phyloP scores from a whole-genome alignment of 2,888 invertebrate species.

The Neoscelio sp. region DNA sequence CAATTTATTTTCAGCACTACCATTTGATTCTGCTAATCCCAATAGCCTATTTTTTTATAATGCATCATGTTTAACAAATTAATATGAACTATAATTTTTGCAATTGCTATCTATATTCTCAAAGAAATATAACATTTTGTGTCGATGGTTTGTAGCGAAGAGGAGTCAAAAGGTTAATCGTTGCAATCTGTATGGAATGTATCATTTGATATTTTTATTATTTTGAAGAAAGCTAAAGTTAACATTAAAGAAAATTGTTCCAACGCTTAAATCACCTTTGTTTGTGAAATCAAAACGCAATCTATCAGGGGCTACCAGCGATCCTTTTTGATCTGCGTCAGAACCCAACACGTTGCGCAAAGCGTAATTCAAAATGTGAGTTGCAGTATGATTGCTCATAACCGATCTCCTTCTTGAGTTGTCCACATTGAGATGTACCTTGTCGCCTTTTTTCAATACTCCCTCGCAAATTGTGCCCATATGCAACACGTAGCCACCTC shows the following conservation, averaged over 20 bases:
- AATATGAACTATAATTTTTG: no score
- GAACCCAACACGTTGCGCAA: slow-evolving; percentile 94
- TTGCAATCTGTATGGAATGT: no score
- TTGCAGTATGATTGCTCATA: slow-evolving; percentile 99
- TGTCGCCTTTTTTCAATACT: slow-evolving; percentile 92
- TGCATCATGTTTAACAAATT: no score
- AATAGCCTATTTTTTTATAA: no score
- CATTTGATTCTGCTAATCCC: no score
- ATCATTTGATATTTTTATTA: slow-evolving; percentile 91
- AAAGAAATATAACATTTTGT: no score
- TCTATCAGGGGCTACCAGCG: slow-evolving; percentile 98
- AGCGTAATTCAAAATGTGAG: slow-evolving; percentile 98
- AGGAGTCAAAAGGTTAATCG: no score
- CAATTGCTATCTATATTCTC: no score
- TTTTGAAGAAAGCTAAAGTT: slow-evolving; percentile 85
- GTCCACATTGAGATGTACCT: slow-evolving; percentile 92
- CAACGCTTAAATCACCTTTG: slow-evolving; percentile 87
- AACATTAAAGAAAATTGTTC: not conserved
- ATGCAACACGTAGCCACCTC: slow-evolving; percentile 98
- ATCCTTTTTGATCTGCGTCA: slow-evolving; percentile 97
- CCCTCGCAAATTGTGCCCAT: slow-evolving; percentile 94
- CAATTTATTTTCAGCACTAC: no score
- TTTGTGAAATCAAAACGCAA: slow-evolving; percentile 98
- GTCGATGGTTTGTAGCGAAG: no score
- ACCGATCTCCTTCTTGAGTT: slow-evolving; percentile 92